Evolutionary conservation across 1,140 invertebrate genomes (phyloP).

Genomic region (Physella acuta): DNA sequence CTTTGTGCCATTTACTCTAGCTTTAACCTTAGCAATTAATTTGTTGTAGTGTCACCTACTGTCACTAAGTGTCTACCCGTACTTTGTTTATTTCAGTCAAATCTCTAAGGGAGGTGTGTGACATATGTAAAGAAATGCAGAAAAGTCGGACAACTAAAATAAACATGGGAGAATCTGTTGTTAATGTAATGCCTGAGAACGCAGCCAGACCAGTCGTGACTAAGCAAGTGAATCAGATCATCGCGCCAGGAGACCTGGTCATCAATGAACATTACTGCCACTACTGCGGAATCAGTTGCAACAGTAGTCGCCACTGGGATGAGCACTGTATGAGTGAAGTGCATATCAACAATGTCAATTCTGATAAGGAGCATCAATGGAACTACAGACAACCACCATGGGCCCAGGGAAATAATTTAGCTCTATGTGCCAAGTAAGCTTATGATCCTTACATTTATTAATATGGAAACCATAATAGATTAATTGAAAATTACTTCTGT

Average conservation of each 20-base stretch:
- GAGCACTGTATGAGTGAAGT: conserved; percentile 52
- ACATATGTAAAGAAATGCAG: conserved; percentile 36
- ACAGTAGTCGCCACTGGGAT: conserved; percentile 55
- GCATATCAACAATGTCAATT: conserved; percentile 54
- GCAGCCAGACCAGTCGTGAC: not conserved
- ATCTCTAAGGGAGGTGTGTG: conserved; percentile 38
- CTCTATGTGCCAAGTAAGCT: conserved; percentile 49
- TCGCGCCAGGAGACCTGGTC: conserved; percentile 24
- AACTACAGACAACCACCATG: conserved; percentile 56
- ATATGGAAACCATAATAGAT: no score
- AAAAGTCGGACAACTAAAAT: conserved; percentile 39
- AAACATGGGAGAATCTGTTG: conserved; percentile 46
- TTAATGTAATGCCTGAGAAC: conserved; percentile 27
- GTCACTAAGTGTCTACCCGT: not conserved
- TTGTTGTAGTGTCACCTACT: no score
- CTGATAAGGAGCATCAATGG: conserved; percentile 57
- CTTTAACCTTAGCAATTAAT: no score
- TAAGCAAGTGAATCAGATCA: conserved; percentile 18
- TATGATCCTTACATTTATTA: no score
- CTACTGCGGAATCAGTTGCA: conserved; percentile 52
- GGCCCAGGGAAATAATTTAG: conserved; percentile 44
- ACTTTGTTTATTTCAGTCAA: conserved; percentile 33
- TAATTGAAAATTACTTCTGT: no score
- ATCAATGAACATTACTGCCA: conserved; percentile 46
- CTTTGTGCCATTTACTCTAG: no score